A percentile compares a stretch with the other conserved stretches of the same genome.
phyloP scores from a whole-genome alignment of 1,140 invertebrate species.

The Hypothenemus hampei region DNA sequence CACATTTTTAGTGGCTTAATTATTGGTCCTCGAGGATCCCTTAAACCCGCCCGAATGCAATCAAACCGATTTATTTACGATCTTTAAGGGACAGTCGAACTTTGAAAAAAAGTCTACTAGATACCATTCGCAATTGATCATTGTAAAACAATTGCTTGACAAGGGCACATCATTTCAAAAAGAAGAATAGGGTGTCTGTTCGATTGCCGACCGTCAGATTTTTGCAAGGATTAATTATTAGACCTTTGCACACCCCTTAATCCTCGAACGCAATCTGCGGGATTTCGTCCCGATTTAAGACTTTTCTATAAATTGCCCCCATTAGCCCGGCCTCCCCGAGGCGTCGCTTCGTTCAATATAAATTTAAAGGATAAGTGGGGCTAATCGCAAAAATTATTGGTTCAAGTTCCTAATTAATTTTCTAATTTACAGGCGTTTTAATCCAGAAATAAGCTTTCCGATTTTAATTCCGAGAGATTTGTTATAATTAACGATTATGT shows the following conservation, averaged over 20 bases:
- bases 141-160: too few relatives aligned
- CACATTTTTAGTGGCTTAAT: conserved; percentile 13
- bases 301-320: conserved; percentile 12
- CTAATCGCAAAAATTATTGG: conserved; percentile 11
- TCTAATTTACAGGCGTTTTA: conserved; percentile 5
- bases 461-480: too few relatives aligned
- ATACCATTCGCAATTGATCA: too few relatives aligned
- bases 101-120: too few relatives aligned
- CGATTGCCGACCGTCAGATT: conserved; percentile 5
- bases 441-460: too few relatives aligned
- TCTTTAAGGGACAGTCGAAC: conserved; percentile 3
- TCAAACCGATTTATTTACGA: conserved; percentile 7
- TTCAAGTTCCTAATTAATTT: conserved; percentile 4
- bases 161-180: too few relatives aligned
- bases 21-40: conserved; percentile 8
- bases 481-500: too few relatives aligned
- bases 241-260: conserved; percentile 10
- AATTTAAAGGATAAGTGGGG: conserved; percentile 4
- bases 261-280: conserved; percentile 8
- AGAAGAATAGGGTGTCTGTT: too few relatives aligned
- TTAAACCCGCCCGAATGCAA: conserved; percentile 1
- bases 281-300: conserved; percentile 11
- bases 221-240: conserved; percentile 13
- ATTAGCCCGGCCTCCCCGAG: neutral
- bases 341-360: too few relatives aligned